Evolutionary conservation across 1,140 invertebrate genomes (phyloP).

Genomic region (Lepidurus arcticus): DNA sequence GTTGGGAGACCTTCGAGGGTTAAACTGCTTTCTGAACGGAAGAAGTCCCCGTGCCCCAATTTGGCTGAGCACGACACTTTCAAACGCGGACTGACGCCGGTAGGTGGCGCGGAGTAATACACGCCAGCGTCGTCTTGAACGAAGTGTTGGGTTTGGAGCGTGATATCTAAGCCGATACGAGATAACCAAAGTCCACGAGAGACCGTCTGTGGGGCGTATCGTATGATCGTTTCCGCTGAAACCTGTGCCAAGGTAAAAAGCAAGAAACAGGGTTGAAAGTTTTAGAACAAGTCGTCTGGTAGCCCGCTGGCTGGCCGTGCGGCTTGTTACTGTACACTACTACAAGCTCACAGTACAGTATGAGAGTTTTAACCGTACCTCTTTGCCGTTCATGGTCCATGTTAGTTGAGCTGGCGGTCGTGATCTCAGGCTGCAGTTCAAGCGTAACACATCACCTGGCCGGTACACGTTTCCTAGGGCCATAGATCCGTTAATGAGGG

Average conservation of each 20-base stretch:
- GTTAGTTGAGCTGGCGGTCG: conserved; percentile 28
- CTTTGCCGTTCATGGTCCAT: conserved; percentile 29
- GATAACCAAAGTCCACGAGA: not conserved
- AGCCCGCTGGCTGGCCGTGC: too few species aligned
- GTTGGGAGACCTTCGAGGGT: not conserved
- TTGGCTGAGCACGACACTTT: not conserved
- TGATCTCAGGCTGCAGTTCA: conserved; percentile 28
- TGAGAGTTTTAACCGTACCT: not conserved
- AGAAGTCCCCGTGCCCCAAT: not conserved
- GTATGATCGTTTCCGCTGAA: not conserved
- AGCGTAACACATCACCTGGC: conserved; percentile 25
- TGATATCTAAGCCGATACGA: not conserved
- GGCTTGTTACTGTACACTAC: too few species aligned
- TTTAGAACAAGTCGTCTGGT: too few species aligned
- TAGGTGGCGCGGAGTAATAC: not conserved
- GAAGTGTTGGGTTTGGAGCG: not conserved
- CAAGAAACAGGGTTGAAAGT: too few species aligned
- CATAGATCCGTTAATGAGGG: conserved; percentile 27
- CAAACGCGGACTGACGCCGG: not conserved
- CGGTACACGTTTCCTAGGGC: conserved; percentile 25
- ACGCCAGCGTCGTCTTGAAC: not conserved
- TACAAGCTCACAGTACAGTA: too few species aligned
- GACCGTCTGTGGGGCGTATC: not conserved
- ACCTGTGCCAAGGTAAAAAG: not conserved
- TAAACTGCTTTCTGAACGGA: not conserved